Evolutionary conservation across 2,797 vertebrate species (phyloP).

Genomic region (Adrianichthys oophorus): DNA sequence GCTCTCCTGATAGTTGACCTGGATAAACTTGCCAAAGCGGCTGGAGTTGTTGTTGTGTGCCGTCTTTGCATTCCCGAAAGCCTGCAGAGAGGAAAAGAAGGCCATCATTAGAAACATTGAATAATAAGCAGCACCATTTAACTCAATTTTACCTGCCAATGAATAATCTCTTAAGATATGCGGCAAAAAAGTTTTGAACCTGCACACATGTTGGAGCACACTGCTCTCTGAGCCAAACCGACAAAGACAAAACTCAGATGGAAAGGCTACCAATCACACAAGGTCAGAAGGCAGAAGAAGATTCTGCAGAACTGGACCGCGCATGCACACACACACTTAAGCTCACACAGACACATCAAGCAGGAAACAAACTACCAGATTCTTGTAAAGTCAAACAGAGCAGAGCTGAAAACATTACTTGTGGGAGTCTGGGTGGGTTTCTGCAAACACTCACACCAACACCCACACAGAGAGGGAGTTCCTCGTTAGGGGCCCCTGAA

Average conservation of each 20-base stretch:
- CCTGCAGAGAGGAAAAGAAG: conserved; percentile 73
- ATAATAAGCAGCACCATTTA: neutral
- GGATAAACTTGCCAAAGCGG: conserved; percentile 94
- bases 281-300: conserved; percentile 25
- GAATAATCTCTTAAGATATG: too few relatives aligned
- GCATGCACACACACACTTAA: conserved; percentile 8
- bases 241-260: neutral
- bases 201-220: neutral
- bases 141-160: too few relatives aligned
- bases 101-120: neutral
- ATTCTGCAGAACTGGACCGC: neutral
- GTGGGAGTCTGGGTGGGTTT: conserved; percentile 22
- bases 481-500: conserved; percentile 38
- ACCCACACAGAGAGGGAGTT: conserved; percentile 10
- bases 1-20: conserved; percentile 94
- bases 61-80: conserved; percentile 94
- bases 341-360: conserved; percentile 17
- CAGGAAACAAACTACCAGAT: conserved; percentile 47
- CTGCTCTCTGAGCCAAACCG: conserved; percentile 25
- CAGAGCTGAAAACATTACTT: conserved; percentile 36
- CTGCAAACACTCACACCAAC: conserved; percentile 16
- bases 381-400: conserved; percentile 43
- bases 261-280: conserved; percentile 43
- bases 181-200: too few relatives aligned
- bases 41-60: conserved; percentile 97